phyloP scores from a whole-genome alignment of 2,113 vertebrate genomes.

The Benitochromis conjunctus region DNA sequence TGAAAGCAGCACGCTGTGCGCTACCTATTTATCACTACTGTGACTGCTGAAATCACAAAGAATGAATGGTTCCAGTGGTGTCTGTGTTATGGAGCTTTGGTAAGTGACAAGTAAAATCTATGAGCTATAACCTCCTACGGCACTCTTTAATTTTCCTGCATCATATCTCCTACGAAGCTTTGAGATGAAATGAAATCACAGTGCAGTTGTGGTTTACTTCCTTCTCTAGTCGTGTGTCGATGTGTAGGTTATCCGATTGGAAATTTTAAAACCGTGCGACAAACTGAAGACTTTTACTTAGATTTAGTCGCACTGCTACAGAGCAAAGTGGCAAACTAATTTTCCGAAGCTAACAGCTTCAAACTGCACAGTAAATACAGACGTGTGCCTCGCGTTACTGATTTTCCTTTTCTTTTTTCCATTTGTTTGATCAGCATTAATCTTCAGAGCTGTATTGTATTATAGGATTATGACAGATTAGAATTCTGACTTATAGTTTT shows the following conservation, averaged over 20 bases:
- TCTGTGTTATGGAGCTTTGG: neutral
- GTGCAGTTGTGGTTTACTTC: neutral
- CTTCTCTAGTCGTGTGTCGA: neutral
- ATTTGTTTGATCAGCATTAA: conserved; percentile 17
- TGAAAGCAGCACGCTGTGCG: conserved; percentile 15
- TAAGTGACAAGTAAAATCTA: neutral
- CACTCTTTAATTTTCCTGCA: neutral
- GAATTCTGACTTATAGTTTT: neutral
- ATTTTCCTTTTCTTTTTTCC: neutral
- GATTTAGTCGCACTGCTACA: neutral
- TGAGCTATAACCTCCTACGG: conserved; percentile 1
- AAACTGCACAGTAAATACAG: neutral
- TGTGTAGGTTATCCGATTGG: neutral
- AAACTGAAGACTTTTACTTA: neutral
- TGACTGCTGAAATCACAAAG: conserved; percentile 10
- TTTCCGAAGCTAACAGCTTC: neutral
- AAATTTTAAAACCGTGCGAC: neutral
- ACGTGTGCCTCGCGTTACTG: neutral
- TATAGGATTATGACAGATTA: conserved; percentile 21
- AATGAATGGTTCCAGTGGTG: neutral
- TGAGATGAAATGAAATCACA: neutral
- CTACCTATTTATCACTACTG: conserved; percentile 43
- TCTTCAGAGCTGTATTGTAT: neutral
- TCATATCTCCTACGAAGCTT: neutral
- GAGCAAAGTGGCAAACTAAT: conserved; percentile 41